Evolutionary conservation across 2,113 vertebrate genomes (phyloP).

Genomic region (Nanger granti): DNA sequence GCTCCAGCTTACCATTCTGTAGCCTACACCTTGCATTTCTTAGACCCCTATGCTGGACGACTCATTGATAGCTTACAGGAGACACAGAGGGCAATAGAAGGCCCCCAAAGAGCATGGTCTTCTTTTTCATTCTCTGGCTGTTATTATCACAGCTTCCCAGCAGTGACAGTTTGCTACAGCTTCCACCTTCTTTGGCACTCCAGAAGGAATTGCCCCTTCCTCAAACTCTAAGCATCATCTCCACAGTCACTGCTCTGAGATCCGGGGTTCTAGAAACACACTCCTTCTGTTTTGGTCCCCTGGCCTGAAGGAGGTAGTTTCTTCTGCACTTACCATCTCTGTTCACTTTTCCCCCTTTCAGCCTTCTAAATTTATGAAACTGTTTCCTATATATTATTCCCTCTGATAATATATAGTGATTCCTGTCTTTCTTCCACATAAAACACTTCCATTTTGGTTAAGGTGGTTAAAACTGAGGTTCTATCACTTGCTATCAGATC

Average conservation of each 20-base stretch:
- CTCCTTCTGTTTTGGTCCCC: not conserved
- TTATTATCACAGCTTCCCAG: not conserved
- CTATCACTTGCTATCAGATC: not conserved
- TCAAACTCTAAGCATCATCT: not conserved
- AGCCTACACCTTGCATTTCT: not conserved
- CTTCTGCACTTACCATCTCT: not conserved
- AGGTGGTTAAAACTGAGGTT: not conserved
- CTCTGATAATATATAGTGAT: not conserved
- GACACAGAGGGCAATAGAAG: not conserved
- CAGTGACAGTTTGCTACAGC: not conserved
- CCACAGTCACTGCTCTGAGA: not conserved
- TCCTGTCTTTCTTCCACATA: not conserved
- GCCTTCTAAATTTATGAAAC: not conserved
- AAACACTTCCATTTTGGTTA: not conserved
- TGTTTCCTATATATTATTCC: not conserved
- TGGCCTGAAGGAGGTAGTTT: not conserved
- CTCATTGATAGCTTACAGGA: not conserved
- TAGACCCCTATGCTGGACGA: not conserved
- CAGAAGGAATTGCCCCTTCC: not conserved
- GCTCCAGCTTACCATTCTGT: not conserved
- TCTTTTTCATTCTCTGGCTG: not conserved
- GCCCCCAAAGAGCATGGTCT: not conserved
- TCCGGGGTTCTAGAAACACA: not conserved
- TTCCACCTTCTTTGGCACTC: not conserved
- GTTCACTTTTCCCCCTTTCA: not conserved